A percentile compares a stretch with the other conserved stretches of the same genome.
These are phyloP conservation scores for Lasaia peninsularis DNA, from an alignment of 1,140 invertebrate genomes.

Conservation along the genomic window DNA sequence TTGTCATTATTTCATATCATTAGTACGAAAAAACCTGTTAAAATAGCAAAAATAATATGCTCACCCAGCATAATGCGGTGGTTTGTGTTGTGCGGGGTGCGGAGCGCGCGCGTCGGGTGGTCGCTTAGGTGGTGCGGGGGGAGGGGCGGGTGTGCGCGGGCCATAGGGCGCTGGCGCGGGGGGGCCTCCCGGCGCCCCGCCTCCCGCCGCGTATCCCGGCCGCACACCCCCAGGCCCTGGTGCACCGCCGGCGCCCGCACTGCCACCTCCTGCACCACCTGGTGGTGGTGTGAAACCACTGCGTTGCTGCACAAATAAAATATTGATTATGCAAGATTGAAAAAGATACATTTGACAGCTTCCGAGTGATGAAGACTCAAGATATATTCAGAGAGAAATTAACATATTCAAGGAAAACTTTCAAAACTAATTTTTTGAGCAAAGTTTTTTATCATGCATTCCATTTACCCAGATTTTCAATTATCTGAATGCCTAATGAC, in stretches of 20 bases:
- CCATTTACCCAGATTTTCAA: no score
- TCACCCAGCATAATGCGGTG: constrained; percentile 70
- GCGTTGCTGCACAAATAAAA: constrained; percentile 26
- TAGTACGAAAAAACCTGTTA: no score
- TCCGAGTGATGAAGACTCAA: no score
- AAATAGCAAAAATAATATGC: constrained; percentile 17
- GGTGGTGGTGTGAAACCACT: constrained; percentile 40
- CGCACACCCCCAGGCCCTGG: constrained; percentile 22
- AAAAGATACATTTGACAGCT: background rate
- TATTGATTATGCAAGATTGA: background rate
- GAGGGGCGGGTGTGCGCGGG: constrained; percentile 69
- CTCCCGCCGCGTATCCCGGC: no score
- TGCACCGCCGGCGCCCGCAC: constrained; percentile 31
- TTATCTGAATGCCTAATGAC: no score
- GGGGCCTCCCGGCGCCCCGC: constrained; percentile 74
- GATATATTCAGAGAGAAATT: no score
- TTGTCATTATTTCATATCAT: no score
- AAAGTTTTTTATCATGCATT: no score
- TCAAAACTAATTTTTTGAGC: no score
- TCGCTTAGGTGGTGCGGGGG: constrained; percentile 80
- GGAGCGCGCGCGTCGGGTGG: constrained; percentile 77
- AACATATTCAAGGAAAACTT: no score
- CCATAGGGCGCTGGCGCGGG: constrained; percentile 75
- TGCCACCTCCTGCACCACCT: constrained; percentile 19
- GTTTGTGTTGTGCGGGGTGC: constrained; percentile 80